Evolutionary conservation across 1,140 invertebrate genomes (phyloP).

Genomic region (Temnothorax curvispinosus): DNA sequence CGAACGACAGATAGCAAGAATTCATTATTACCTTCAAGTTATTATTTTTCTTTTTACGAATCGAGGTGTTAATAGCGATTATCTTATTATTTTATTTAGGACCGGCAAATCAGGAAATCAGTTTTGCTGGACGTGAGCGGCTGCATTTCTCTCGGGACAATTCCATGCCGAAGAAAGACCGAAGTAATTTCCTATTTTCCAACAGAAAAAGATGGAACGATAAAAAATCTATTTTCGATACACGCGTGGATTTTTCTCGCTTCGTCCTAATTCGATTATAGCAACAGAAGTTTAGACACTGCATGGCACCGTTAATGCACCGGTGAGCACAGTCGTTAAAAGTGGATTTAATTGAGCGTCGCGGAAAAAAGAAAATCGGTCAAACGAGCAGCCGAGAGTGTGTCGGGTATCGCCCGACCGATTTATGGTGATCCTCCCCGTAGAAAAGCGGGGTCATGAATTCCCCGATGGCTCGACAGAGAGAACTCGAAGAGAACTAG

Average conservation of each 20-base stretch:
- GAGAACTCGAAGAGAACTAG: not conserved
- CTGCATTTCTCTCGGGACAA: not conserved
- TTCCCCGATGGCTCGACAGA: slow-evolving; percentile 27
- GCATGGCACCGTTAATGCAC: slow-evolving; percentile 25
- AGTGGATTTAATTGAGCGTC: slow-evolving; percentile 68
- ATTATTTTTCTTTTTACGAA: not conserved
- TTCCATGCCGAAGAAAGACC: not conserved
- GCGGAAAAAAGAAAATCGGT: slow-evolving; percentile 28
- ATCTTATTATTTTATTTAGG: not conserved
- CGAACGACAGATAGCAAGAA: not conserved
- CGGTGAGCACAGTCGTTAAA: slow-evolving; percentile 45
- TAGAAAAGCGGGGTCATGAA: slow-evolving; percentile 60
- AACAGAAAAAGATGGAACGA: not conserved
- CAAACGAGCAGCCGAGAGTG: slow-evolving; percentile 26
- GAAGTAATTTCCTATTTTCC: slow-evolving; percentile 1
- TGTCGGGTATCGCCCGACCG: slow-evolving; percentile 69
- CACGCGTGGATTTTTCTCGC: not conserved
- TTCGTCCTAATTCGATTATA: slow-evolving; percentile 40
- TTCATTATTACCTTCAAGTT: not conserved
- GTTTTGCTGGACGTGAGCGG: not conserved
- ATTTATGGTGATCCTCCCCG: slow-evolving; percentile 69
- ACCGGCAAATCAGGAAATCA: not conserved
- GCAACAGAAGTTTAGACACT: slow-evolving; percentile 34
- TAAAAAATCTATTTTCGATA: slow-evolving; percentile 23
- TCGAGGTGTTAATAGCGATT: not conserved